These are phyloP conservation scores for Salvator merianae DNA, from an alignment of 2,113 vertebrate genomes.

Conservation along the genomic window DNA sequence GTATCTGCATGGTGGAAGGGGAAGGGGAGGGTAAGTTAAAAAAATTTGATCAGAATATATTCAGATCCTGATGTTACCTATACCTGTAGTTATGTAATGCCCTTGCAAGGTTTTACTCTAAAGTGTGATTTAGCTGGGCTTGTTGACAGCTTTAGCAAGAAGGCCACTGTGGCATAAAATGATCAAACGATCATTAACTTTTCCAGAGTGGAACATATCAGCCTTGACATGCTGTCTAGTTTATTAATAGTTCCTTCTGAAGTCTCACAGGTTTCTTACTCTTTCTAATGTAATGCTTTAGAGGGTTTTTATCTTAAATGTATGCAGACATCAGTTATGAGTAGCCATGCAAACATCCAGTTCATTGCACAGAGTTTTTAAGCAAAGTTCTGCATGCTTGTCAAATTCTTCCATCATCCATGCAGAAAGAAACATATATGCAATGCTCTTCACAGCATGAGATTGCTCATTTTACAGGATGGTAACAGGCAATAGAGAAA, in stretches of 20 bases:
- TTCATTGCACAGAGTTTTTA: not conserved
- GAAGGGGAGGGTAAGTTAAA: slow-evolving; percentile 20
- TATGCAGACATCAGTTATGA: not conserved
- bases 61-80: slow-evolving; percentile 17
- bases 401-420: not conserved
- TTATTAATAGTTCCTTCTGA: slow-evolving; percentile 40
- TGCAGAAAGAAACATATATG: not conserved
- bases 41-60: slow-evolving; percentile 39
- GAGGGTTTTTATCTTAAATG: not conserved
- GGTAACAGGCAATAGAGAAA: not conserved
- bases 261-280: slow-evolving; percentile 16
- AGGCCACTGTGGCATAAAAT: slow-evolving; percentile 36
- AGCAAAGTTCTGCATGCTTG: not conserved
- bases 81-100: slow-evolving; percentile 21
- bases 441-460: not conserved
- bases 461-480: not conserved
- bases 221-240: slow-evolving; percentile 29
- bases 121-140: slow-evolving; percentile 8
- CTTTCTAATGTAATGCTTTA: not conserved
- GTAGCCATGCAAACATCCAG: not conserved
- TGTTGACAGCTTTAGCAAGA: slow-evolving; percentile 28
- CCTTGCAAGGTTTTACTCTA: slow-evolving; percentile 46
- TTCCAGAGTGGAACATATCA: slow-evolving; percentile 57
- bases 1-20: slow-evolving; percentile 24
- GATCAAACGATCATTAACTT: slow-evolving; percentile 49